A percentile compares a stretch with the other conserved stretches of the same genome.
These are phyloP conservation scores for Antheraea pernyi DNA, from an alignment of 1,140 invertebrate genomes.

Conservation along the genomic window DNA sequence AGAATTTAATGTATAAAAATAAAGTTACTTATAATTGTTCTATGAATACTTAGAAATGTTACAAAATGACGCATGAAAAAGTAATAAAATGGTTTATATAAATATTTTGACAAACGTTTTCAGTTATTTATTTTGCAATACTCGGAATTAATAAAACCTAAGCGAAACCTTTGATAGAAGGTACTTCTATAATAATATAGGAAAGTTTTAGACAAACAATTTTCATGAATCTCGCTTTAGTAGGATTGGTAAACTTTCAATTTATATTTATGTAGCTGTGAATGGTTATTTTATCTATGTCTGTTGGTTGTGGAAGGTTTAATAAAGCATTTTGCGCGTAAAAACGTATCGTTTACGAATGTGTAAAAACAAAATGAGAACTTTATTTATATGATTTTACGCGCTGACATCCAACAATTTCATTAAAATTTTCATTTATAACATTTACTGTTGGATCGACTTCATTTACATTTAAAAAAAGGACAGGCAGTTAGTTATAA, in stretches of 20 bases:
- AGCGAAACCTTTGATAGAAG: neutral
- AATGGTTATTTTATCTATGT: neutral
- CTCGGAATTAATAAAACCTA: neutral
- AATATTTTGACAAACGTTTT: no score
- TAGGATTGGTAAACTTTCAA: neutral
- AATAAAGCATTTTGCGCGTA: neutral
- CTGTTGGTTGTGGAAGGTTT: neutral
- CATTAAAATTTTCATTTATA: no score
- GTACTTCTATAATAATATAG: neutral
- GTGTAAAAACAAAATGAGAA: conserved; percentile 1
- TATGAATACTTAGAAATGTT: no score
- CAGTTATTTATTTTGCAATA: no score
- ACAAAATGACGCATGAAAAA: no score
- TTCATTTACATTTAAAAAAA: no score
- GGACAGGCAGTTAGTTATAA: no score
- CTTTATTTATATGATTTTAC: neutral
- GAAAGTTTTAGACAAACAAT: neutral
- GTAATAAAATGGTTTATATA: no score
- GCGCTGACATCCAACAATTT: no score
- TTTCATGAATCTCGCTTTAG: neutral
- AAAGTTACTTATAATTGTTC: neutral
- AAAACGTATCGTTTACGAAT: neutral
- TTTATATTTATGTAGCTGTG: neutral
- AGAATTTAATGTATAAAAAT: conserved; percentile 3
- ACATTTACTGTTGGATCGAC: no score